Evolutionary conservation across 2,888 invertebrate genomes (phyloP).

Genomic region (Tortricodes alternella): DNA sequence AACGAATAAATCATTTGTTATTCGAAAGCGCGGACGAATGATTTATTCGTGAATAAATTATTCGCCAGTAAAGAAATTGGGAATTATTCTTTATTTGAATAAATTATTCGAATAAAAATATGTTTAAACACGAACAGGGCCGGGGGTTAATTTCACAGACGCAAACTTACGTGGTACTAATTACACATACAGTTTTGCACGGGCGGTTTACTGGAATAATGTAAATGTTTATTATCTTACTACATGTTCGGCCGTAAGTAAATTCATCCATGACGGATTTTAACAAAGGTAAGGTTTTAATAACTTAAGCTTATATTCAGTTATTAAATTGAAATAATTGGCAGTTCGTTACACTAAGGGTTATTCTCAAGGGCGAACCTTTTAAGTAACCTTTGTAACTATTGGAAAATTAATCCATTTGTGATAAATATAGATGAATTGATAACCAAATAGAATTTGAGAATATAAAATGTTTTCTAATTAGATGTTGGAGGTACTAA

Average conservation of each 20-base stretch:
- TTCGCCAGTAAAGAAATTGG: too few relatives aligned
- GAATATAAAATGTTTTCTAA: neutral
- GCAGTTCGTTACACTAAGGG: neutral
- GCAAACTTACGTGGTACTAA: too few relatives aligned
- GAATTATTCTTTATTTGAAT: too few relatives aligned
- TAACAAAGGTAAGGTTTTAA: neutral
- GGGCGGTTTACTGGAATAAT: too few relatives aligned
- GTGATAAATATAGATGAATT: conserved; percentile 11
- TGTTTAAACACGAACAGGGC: too few relatives aligned
- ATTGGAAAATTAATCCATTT: conserved; percentile 4
- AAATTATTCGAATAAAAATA: too few relatives aligned
- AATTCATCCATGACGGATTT: neutral
- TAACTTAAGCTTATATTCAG: neutral
- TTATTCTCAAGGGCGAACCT: conserved; percentile 3
- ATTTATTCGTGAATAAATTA: too few relatives aligned
- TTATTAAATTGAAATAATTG: conserved; percentile 1
- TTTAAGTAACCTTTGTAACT: neutral
- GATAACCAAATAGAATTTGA: neutral
- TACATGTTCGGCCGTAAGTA: neutral
- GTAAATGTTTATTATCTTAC: too few relatives aligned
- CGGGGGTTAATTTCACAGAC: too few relatives aligned
- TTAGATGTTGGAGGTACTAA: neutral
- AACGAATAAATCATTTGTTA: too few relatives aligned
- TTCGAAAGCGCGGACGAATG: too few relatives aligned
- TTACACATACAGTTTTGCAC: too few relatives aligned